Conservation (phyloP, 2,888 invertebrate species). For the Meteorus colon region DNA sequence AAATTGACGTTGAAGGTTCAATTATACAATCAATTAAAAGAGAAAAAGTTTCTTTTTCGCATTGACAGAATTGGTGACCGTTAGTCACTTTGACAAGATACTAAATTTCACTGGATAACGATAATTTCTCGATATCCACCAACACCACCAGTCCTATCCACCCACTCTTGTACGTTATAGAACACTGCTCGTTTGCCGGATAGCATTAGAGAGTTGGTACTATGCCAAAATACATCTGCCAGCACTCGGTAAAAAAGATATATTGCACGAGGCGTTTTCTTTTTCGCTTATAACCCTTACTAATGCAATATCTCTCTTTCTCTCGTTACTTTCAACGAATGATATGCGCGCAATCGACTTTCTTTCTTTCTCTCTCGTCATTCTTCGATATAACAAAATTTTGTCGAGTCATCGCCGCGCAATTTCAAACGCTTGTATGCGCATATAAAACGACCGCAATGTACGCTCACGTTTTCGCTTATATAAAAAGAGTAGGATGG, state of each 20-base stretch:
- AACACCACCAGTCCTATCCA: conserved; percentile 43
- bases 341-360: conserved; percentile 5
- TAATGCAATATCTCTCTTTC: conserved; percentile 8
- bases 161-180: conserved; percentile 48
- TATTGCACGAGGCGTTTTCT: conserved; percentile 26
- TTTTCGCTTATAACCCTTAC: conserved; percentile 15
- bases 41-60: neutral
- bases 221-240: conserved; percentile 66
- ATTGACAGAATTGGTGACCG: neutral
- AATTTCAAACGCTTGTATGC: neutral
- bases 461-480: conserved; percentile 5
- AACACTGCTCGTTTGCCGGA: conserved; percentile 58
- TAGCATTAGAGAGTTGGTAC: conserved; percentile 66
- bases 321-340: conserved; percentile 2
- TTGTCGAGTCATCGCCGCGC: conserved; percentile 16
- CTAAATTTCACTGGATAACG: conserved; percentile 59
- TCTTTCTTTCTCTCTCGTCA: neutral
- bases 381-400: conserved; percentile 15
- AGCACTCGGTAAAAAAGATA: conserved; percentile 51
- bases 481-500: neutral
- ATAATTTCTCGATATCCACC: conserved; percentile 58
- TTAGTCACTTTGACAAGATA: conserved; percentile 35
- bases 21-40: too few relatives aligned
- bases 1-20: too few relatives aligned
- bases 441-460: neutral